Evolutionary conservation across 2,797 vertebrate species (phyloP).

Genomic region (Platyrinchus mystaceus): DNA sequence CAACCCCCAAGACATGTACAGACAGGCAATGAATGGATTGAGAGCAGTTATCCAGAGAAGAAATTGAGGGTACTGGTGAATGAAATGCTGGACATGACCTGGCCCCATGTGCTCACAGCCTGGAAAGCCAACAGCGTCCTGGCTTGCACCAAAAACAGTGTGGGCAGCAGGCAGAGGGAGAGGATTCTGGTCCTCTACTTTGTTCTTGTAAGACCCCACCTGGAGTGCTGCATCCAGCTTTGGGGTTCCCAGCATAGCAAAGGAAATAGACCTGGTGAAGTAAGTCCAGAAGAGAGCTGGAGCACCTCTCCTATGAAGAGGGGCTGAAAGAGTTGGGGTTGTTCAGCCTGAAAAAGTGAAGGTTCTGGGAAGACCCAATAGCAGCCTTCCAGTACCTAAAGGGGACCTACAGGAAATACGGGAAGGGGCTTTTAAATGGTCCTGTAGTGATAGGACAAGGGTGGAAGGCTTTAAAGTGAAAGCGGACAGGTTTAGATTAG

Average conservation of each 20-base stretch:
- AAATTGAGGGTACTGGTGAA: neutral
- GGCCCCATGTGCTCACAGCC: accelerated
- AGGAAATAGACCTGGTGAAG: neutral
- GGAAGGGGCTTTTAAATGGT: neutral
- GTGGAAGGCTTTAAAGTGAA: neutral
- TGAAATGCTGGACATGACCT: neutral
- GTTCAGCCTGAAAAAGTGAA: neutral
- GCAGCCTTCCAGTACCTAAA: neutral
- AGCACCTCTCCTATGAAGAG: accelerated
- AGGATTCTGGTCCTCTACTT: neutral
- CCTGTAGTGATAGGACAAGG: neutral
- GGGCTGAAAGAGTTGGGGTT: neutral
- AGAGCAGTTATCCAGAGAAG: neutral
- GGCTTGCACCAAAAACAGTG: accelerated
- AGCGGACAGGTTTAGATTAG: neutral
- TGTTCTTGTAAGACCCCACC: accelerated
- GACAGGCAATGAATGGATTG: accelerated
- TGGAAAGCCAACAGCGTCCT: accelerated
- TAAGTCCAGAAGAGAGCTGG: neutral
- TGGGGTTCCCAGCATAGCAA: neutral
- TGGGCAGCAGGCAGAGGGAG: neutral
- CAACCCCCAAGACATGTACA: neutral
- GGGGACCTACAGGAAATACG: accelerated
- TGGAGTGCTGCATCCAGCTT: neutral
- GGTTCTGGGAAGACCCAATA: neutral